Evolutionary conservation across 2,113 vertebrate genomes (phyloP), one percentile per base, ranked within the genome.

Genomic region (Oncorhynchus kisutch): DNA sequence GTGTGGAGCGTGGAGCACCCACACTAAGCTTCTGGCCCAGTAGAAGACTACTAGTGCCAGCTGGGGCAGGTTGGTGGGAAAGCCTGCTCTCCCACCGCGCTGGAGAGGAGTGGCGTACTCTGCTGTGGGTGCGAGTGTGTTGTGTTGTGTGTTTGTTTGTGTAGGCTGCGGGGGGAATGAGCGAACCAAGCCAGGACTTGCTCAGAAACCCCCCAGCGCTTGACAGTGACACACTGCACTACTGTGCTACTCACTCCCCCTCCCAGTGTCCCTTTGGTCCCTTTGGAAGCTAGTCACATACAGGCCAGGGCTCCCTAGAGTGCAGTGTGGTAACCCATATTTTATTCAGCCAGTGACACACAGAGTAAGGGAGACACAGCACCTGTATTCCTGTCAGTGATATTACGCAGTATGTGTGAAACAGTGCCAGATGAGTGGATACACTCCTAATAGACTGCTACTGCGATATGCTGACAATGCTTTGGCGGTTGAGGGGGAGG

Each of bases 271-370:
- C 78, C 29, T 84, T 85, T 87, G 81, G 84, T 87, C 83, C 78
- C 39, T 84, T 85, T 87, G 81, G 84, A 75, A 79, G 20, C 6
- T n/a, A 9, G 59, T 83, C 67, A 67, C 71, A 82, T 80, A 81
- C 75, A 64, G 84, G 86, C 69, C 9, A 70, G 34, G 39, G 68
- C 84, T 84, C 87, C 86, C 88, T 62, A 81, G 87, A 81, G 86
- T 81, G 75, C 83, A 14, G 70, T 82, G 80, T 76, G 81, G 79
- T 91, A 89, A 90, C 84, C 84, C 84, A 89, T 76, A 89, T 88
- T 81, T 86, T 86, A 87, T 86, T 82, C 86, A 62, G 20, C 18
- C n/a, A 87, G 85, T 54, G 85, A 87, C 84, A 84, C 25, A 77
- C 80, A 82, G 51, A 54, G 51, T 18, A 84, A 86, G 82, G 86